Base-by-base conservation (phyloP, 1,140 invertebrate species). In the Halesus radiatus region DNA sequence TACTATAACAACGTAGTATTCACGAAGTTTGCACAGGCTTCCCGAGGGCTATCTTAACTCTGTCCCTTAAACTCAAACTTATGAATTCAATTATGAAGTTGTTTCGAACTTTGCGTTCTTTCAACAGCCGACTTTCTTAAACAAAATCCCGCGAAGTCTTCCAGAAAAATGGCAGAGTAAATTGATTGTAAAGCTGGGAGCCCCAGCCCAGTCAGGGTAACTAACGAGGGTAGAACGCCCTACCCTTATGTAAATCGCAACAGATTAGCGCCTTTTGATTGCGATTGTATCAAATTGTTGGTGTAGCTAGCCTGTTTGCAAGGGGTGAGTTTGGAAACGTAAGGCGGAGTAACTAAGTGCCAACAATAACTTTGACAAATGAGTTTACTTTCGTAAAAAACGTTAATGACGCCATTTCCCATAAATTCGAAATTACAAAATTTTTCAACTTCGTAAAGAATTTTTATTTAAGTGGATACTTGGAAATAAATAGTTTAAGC, bases 231-330 rank as follows among this genome's bases (percentile, higher is more conserved):
- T 15, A n/a, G 62, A 66, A 29, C 62, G 62, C 62, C 62, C 62
- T 32, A 66, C 62, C 62, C 62, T 66, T 66, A 66, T 66, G 62
- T 66, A 66, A 66, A 66, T 66, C 26, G 62, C 22, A 32, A 66
- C 23, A 66, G 62, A 66, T 66, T 66, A 66, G 62, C 62, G 62
- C 62, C 62, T 66, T 66, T 66, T 66, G 62, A 66, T 66, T 66
- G 62, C 29, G 62, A 66, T 66, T 66, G 62, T 66, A 66, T 66
- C 62, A 29, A 22, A 29, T n/a, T 29, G 23, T 29, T 45, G 37
- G 37, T 45, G 37, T 45, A 45, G 56, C 22, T 66, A 66, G 22
- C 62, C 29, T 4, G 16, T 37, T 29, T 66, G n/a, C 16, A 66
- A 29, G 62, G 62, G 56, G 56, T 60, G 18, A 60, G 13, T 60